Evolutionary conservation across 2,888 invertebrate species (phyloP).

Genomic region (Phaonia tiefii): DNA sequence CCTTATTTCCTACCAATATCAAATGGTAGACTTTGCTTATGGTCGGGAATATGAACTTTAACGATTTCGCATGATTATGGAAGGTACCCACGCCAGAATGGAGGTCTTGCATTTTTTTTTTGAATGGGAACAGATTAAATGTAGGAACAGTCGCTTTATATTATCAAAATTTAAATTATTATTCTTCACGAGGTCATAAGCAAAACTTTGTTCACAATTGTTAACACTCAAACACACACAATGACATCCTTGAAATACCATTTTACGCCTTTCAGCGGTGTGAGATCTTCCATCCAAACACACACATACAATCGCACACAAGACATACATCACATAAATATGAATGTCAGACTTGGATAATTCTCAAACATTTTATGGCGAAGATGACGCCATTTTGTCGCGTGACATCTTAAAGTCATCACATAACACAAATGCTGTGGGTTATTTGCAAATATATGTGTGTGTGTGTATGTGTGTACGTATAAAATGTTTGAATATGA

Average conservation of each 20-base stretch:
- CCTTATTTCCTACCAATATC: too few species aligned
- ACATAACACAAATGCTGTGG: conserved; percentile 21
- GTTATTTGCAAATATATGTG: conserved; percentile 15
- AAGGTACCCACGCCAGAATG: too few species aligned
- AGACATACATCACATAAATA: conserved; percentile 27
- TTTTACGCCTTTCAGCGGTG: background rate
- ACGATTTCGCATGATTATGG: too few species aligned
- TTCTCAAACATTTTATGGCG: conserved; percentile 8
- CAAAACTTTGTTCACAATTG: too few species aligned
- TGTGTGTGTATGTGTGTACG: background rate
- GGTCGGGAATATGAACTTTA: too few species aligned
- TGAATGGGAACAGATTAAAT: too few species aligned
- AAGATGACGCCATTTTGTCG: conserved; percentile 65
- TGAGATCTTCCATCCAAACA: too few species aligned
- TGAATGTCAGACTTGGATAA: conserved; percentile 14
- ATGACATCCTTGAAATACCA: conserved; percentile 3
- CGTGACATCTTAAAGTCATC: conserved; percentile 63
- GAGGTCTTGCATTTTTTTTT: too few species aligned
- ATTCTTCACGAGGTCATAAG: too few species aligned
- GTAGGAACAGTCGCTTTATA: too few species aligned
- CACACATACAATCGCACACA: background rate
- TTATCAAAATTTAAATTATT: too few species aligned
- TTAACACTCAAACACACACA: conserved; percentile 4
- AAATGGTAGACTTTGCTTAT: too few species aligned
- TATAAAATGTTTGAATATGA: background rate